Evolutionary conservation across 2,797 vertebrate species (phyloP), one percentile per base, ranked within the genome.

Genomic region (Smutsia temminckii): DNA sequence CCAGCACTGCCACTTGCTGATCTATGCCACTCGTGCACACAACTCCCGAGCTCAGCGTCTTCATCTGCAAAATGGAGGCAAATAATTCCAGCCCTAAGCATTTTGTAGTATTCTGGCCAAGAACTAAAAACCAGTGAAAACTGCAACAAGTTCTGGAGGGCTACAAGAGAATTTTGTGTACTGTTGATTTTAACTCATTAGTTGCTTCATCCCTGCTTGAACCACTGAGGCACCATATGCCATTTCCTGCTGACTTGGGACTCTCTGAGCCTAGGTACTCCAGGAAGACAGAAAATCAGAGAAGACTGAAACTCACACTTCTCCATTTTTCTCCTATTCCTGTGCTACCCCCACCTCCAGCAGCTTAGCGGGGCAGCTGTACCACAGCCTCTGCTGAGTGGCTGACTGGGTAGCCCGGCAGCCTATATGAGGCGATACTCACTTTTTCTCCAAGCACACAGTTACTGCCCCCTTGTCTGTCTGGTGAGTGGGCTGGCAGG

Each of bases 371-470:
- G 51, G 55, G 57, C 49, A 6, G 17, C 37, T 16, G 29, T 25
- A 18, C 1, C 27, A 16, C 40, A 0, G n/a, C 16, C 4, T 34
- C 14, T 29, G 53, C 83, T 8, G 4, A 49, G 34, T 6, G 51
- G 27, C 63, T 37, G 25, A n/a, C 49, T 3, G 37, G 46, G 49
- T 2, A 42, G 27, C 37, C 23, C 23, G 66, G 21, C 71, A 21
- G 57, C 1, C 0, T 2, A 2, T 8, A 27, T 1, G 2, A 25
- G 27, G 18, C 4, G 12, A 34, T 13, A 42, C 12, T n/a, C 8
- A 49, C 4, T 40, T 59, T 93, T 91, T 46, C 55, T 49, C 40
- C 0, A 3, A 46, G 53, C 9, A 12, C 11, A 1, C 1, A 0
- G 1, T 29, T 34, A 12, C 25, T 57, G 57, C 69, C 25, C 57